Conservation (phyloP, 2,113 vertebrate species). For the Grantiella picta region DNA sequence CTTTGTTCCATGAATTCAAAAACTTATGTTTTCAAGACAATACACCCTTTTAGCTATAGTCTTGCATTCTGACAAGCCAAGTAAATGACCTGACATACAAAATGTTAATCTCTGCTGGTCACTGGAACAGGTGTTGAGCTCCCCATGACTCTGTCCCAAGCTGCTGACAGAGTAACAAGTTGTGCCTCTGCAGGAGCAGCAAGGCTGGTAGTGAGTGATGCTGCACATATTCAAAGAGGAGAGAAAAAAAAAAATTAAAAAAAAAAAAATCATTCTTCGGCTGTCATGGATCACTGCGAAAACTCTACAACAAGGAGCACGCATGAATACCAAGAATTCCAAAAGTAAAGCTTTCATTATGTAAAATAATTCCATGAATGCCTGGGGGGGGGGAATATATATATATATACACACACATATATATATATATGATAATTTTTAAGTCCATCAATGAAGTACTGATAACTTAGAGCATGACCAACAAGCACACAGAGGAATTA, state of each 20-base stretch:
- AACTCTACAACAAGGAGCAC: background rate
- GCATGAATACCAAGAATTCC: background rate
- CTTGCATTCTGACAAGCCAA: background rate
- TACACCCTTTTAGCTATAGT: background rate
- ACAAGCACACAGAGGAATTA: background rate
- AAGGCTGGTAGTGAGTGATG: background rate
- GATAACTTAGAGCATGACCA: background rate
- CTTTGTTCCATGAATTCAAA: background rate
- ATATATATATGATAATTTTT: background rate
- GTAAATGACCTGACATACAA: background rate
- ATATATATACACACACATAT: too few species aligned
- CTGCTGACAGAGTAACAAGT: background rate
- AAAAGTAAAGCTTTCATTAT: background rate
- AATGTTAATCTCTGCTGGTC: background rate
- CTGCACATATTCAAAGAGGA: background rate
- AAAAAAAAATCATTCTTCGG: background rate
- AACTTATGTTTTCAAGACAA: background rate
- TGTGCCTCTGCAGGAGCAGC: background rate
- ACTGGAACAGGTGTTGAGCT: background rate
- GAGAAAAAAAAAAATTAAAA: background rate
- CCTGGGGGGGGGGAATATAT: rapidly evolving
- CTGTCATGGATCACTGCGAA: background rate
- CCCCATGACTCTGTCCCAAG: background rate
- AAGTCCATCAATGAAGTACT: background rate
- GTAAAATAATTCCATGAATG: background rate